Evolutionary conservation across 1,140 invertebrate species (phyloP).

Genomic region (Popillia japonica): DNA sequence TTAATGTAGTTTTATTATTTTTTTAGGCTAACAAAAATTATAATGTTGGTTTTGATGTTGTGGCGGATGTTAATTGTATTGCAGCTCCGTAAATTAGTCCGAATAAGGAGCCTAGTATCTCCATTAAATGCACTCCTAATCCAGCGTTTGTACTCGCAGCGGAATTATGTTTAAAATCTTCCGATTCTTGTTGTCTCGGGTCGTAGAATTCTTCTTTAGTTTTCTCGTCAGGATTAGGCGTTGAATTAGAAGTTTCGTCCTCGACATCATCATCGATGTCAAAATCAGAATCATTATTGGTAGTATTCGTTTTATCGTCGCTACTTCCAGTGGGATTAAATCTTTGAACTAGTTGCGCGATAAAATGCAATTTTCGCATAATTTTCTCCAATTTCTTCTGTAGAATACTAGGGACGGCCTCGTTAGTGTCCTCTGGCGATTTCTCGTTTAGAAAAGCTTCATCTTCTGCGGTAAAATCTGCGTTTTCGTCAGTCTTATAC

Average conservation of each 20-base stretch:
- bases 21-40: not conserved
- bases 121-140: constrained; percentile 26
- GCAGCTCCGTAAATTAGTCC: constrained; percentile 25
- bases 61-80: constrained; percentile 14
- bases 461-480: not conserved
- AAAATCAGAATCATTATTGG: constrained; percentile 9
- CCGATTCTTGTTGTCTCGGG: not conserved
- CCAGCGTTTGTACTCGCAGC: not conserved
- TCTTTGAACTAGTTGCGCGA: not conserved
- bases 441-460: constrained; percentile 4
- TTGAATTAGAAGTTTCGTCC: not conserved
- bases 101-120: constrained; percentile 3
- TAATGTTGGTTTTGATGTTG: not conserved
- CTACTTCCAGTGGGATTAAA: not conserved
- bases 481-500: not conserved
- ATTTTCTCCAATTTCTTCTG: constrained; percentile 31
- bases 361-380: constrained; percentile 12
- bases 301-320: not conserved
- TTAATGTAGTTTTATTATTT: too few species aligned
- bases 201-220: not conserved
- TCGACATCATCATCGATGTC: not conserved
- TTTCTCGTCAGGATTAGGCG: not conserved
- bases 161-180: not conserved
- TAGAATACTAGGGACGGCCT: not conserved
- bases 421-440: not conserved